These are phyloP conservation scores for Gasterosteus aculeatus DNA, from an alignment of 2,113 vertebrate genomes.

Conservation along the genomic window DNA sequence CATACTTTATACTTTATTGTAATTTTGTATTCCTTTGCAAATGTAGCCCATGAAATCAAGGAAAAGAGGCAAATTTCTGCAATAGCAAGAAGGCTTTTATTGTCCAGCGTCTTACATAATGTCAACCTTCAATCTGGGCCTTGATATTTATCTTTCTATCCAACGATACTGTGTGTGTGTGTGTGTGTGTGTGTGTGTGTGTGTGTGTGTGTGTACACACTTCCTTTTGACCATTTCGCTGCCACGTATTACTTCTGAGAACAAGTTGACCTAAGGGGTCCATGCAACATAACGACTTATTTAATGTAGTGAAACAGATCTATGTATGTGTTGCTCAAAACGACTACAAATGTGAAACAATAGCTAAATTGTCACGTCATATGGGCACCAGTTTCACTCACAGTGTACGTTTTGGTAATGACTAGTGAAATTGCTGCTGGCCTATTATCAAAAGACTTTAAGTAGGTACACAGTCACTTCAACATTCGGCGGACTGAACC, in stretches of 20 bases:
- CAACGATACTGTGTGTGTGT: too few relatives aligned
- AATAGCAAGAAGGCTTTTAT: constrained; percentile 14
- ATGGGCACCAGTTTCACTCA: constrained; percentile 1
- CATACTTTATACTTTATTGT: constrained; percentile 39
- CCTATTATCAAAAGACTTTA: constrained; percentile 24
- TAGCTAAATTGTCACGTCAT: neutral
- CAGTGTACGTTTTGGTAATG: constrained; percentile 10
- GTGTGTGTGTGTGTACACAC: too few relatives aligned
- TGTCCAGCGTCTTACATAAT: constrained; percentile 6
- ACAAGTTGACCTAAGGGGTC: too few relatives aligned
- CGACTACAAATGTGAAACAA: neutral
- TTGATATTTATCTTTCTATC: neutral
- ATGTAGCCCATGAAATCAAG: constrained; percentile 43
- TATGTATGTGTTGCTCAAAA: neutral
- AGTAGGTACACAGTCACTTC: constrained; percentile 37
- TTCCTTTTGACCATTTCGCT: too few relatives aligned
- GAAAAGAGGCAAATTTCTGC: constrained; percentile 21
- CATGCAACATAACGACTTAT: neutral
- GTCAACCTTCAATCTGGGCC: neutral
- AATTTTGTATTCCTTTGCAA: constrained; percentile 65
- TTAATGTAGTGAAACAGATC: neutral
- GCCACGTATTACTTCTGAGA: too few relatives aligned
- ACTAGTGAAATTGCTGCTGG: constrained; percentile 27
- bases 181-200: too few relatives aligned
- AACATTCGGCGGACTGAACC: constrained; percentile 31